Evolutionary conservation across 1,140 invertebrate species (phyloP).

Genomic region (Zaprionus vittiger): DNA sequence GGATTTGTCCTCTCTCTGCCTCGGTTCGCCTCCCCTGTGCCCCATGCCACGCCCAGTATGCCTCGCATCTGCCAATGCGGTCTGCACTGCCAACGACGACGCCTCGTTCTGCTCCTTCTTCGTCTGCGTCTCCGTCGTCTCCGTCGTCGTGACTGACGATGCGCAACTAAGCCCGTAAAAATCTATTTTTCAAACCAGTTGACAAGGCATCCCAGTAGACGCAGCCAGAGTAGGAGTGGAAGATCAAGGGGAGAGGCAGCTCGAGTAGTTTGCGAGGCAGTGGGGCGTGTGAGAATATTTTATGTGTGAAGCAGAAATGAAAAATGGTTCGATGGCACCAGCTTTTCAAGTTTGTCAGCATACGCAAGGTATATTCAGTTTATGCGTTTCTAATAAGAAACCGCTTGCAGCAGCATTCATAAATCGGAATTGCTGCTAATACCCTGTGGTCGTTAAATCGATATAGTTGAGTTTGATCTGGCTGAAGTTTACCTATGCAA

Average conservation of each 20-base stretch:
- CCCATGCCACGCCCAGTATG: not conserved
- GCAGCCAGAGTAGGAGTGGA: not conserved
- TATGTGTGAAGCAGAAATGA: slow-evolving; percentile 48
- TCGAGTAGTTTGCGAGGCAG: slow-evolving; percentile 38
- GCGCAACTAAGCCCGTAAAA: slow-evolving; percentile 81
- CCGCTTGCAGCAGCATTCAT: slow-evolving; percentile 24
- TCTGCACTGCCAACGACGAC: slow-evolving; percentile 33
- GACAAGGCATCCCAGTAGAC: slow-evolving; percentile 62
- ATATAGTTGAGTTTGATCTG: not conserved
- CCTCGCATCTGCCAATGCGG: slow-evolving; percentile 27
- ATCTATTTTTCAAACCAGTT: slow-evolving; percentile 82
- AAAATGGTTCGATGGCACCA: slow-evolving; percentile 37
- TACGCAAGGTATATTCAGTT: slow-evolving; percentile 44
- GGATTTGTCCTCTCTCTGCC: slow-evolving; percentile 51
- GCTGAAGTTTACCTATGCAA: not conserved
- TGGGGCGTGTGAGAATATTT: slow-evolving; percentile 46
- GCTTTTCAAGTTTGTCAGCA: slow-evolving; percentile 10
- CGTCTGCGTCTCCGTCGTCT: not conserved
- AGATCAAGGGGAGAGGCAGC: not conserved
- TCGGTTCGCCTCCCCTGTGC: too few relatives aligned
- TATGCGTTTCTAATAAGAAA: slow-evolving; percentile 41
- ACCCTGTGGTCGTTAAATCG: not conserved
- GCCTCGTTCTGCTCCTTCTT: slow-evolving; percentile 8
- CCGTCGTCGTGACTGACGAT: slow-evolving; percentile 75
- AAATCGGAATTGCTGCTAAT: slow-evolving; percentile 12